phyloP scores from a whole-genome alignment of 1,140 invertebrate genomes.

The Rhopalosiphum padi region DNA sequence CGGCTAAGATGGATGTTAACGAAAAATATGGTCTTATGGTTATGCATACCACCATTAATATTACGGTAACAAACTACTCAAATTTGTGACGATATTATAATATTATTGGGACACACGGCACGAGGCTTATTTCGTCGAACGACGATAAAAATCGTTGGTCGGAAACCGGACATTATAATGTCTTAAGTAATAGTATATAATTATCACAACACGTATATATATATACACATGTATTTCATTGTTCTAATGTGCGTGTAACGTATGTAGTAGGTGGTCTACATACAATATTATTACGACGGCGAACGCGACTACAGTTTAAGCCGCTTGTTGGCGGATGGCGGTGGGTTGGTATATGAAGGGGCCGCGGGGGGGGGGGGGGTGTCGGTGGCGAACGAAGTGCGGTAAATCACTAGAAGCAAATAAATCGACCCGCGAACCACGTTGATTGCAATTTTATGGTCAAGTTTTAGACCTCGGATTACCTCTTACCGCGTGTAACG shows the following conservation, averaged over 20 bases:
- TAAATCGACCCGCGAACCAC: slow-evolving; percentile 35
- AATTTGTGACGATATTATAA: too few relatives aligned
- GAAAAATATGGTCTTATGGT: too few relatives aligned
- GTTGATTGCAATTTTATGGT: slow-evolving; percentile 45
- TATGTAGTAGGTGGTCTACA: neutral
- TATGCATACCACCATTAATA: too few relatives aligned
- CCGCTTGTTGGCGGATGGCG: neutral
- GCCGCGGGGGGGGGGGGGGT: neutral
- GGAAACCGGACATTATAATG: too few relatives aligned
- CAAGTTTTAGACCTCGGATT: slow-evolving; percentile 45
- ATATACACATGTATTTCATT: neutral
- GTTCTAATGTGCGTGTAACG: neutral
- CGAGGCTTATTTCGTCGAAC: too few relatives aligned
- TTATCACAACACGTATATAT: too few relatives aligned
- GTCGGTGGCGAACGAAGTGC: neutral
- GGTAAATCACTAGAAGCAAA: slow-evolving; percentile 21
- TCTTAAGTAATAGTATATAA: too few relatives aligned
- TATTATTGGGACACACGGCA: too few relatives aligned
- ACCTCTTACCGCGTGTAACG: slow-evolving; percentile 23
- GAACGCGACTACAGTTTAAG: neutral
- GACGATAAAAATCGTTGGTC: too few relatives aligned
- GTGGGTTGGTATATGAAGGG: neutral
- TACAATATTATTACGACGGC: too few relatives aligned
- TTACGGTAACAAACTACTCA: too few relatives aligned
- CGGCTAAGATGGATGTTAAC: too few relatives aligned